Percentiles rank a stretch among this genome's conserved stretches.
phyloP scores from a whole-genome alignment of 2,113 vertebrate species.

The Galbula dea region DNA sequence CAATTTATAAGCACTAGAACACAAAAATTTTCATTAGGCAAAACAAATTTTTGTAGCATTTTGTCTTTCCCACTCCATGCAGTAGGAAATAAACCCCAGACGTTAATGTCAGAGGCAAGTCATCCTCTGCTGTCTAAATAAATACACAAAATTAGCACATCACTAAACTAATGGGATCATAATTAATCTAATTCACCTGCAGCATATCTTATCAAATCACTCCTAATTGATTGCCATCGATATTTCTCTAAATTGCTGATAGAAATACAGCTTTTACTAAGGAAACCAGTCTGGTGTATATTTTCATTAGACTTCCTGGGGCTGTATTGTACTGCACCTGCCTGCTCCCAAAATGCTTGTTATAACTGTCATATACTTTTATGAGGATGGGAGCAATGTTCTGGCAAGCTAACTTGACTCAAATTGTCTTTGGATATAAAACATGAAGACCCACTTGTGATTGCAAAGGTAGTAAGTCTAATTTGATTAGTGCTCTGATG shows the following conservation, averaged over 20 bases:
- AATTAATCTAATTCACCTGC: conserved; percentile 57
- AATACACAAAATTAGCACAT: conserved; percentile 39
- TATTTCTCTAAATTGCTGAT: conserved; percentile 1
- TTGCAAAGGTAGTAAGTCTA: conserved; percentile 45
- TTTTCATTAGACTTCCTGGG: conserved; percentile 15
- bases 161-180: neutral
- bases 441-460: conserved; percentile 29
- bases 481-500: conserved; percentile 34
- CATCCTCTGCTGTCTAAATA: neutral
- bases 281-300: neutral
- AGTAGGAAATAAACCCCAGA: neutral
- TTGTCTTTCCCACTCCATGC: neutral
- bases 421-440: neutral
- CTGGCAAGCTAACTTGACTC: conserved; percentile 26
- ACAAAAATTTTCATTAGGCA: conserved; percentile 14
- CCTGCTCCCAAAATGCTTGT: conserved; percentile 5
- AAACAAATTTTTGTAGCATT: conserved; percentile 5
- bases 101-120: neutral
- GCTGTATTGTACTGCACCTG: neutral
- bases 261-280: neutral
- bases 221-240: conserved; percentile 43
- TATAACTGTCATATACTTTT: conserved; percentile 17
- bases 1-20: neutral
- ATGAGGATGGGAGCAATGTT: neutral
- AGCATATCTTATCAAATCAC: neutral